phyloP scores from a whole-genome alignment of 1,140 invertebrate species.

The Coelopa frigida region DNA sequence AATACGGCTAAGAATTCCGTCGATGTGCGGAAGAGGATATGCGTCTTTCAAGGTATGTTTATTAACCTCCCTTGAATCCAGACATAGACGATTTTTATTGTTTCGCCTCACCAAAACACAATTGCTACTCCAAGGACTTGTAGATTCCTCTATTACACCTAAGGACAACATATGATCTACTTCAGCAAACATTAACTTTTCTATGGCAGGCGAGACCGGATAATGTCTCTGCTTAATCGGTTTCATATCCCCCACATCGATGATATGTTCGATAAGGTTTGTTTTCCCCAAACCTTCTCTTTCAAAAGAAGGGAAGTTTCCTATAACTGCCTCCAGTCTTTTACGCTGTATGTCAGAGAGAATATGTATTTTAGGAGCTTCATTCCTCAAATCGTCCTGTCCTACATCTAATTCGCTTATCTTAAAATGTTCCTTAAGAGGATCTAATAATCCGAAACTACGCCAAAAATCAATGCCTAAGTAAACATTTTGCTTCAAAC shows the following conservation, averaged over 20 bases:
- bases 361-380: too few relatives aligned
- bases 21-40: conserved; percentile 27
- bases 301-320: conserved; percentile 11
- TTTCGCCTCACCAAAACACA: conserved; percentile 25
- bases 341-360: too few relatives aligned
- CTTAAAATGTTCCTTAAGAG: too few relatives aligned
- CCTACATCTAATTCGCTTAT: too few relatives aligned
- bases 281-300: conserved; percentile 26
- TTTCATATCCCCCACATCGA: conserved; percentile 20
- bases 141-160: conserved; percentile 20
- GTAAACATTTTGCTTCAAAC: too few relatives aligned
- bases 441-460: too few relatives aligned
- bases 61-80: conserved; percentile 31
- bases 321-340: conserved; percentile 13
- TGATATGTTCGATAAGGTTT: conserved; percentile 19
- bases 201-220: conserved; percentile 20
- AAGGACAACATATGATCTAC: conserved; percentile 23
- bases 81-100: conserved; percentile 20
- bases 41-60: conserved; percentile 24
- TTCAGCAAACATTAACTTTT: conserved; percentile 16
- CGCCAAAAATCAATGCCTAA: too few relatives aligned
- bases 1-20: conserved; percentile 16
- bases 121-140: conserved; percentile 24
- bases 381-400: too few relatives aligned
- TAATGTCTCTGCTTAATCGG: conserved; percentile 25